Base-by-base conservation (phyloP, 1,140 invertebrate genomes). In the Ericerus pela region DNA sequence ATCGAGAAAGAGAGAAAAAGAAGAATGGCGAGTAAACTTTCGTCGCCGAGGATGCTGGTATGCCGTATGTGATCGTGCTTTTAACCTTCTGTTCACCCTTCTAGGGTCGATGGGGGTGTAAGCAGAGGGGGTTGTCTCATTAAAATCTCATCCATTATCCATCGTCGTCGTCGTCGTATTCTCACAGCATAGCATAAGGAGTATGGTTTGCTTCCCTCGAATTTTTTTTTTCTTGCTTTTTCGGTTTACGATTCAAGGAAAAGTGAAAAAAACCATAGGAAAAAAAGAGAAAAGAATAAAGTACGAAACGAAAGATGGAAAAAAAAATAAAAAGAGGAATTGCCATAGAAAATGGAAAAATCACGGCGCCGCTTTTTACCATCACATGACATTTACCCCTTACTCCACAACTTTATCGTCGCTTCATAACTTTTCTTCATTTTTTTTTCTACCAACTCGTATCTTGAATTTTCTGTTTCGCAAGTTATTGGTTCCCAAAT, bases 141-240 rank as follows among this genome's bases (percentile, higher is more conserved):
- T 47, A 47, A 47, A 47, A 47, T 47, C 41, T 47, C 41, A 47
- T 47, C 41, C 41, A 47, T 47, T 47, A 47, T 47, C 41, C 41
- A 47, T 47, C 26, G 41, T 24, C 26, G 22, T 18, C 26, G 20
- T 47, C 41, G 20, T 24, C 26, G 41, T 24, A n/a, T n/a, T n/a
- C n/a, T n/a, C n/a, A n/a, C n/a, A n/a, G n/a, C n/a, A n/a, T n/a
- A n/a, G n/a, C n/a, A n/a, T n/a, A 47, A 47, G 20, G 26, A 47
- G 41, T 47, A 47, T 24, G 41, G 41, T 47, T 47, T 47, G 20
- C 41, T 47, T 47, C 41, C 41, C 41, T 14, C n/a, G n/a, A n/a
- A n/a, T n/a, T n/a, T n/a, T n/a, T n/a, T n/a, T n/a, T n/a, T 47
- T 47, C 26, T 22, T 38, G n/a, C 41, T 10, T 47, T 22, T 12